These are phyloP conservation scores for Drosophila kambysellisi DNA, from an alignment of 2,888 invertebrate genomes.

Conservation along the genomic window DNA sequence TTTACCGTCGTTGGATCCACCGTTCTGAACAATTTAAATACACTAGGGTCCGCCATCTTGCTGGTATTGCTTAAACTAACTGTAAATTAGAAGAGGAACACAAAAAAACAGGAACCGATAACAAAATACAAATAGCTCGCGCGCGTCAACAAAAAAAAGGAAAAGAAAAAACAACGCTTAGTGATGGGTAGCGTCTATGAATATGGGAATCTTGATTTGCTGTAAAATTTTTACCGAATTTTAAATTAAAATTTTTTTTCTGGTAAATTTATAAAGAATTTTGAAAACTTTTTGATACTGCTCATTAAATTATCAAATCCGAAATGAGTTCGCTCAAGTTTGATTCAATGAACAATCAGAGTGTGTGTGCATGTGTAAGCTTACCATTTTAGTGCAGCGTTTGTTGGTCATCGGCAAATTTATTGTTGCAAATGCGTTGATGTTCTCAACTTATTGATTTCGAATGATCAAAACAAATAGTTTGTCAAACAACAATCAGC, in stretches of 20 bases:
- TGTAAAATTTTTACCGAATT: too few relatives aligned
- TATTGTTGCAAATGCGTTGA: conserved; percentile 5
- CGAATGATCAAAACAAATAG: conserved; percentile 42
- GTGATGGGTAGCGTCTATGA: conserved; percentile 8
- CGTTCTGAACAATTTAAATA: conserved; percentile 77
- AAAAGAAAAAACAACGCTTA: not conserved
- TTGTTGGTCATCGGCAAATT: conserved; percentile 15
- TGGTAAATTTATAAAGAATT: too few relatives aligned
- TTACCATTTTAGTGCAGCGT: conserved; percentile 68
- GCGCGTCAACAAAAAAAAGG: conserved; percentile 21
- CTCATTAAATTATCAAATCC: too few relatives aligned
- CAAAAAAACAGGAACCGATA: not conserved
- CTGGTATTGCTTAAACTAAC: conserved; percentile 41
- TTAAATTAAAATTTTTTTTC: too few relatives aligned
- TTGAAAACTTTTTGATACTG: too few relatives aligned
- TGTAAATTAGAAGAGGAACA: conserved; percentile 39
- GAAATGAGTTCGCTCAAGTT: too few relatives aligned
- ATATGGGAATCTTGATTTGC: too few relatives aligned
- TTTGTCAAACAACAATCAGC: conserved; percentile 51
- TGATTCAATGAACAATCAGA: too few relatives aligned
- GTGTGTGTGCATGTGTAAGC: conserved; percentile 15
- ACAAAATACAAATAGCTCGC: conserved; percentile 42
- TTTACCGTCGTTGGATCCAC: conserved; percentile 82
- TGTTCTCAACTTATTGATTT: conserved; percentile 31
- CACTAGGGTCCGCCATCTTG: conserved; percentile 71